Conservation (phyloP, 2,888 invertebrate species). For the Epinotia demarniana region DNA sequence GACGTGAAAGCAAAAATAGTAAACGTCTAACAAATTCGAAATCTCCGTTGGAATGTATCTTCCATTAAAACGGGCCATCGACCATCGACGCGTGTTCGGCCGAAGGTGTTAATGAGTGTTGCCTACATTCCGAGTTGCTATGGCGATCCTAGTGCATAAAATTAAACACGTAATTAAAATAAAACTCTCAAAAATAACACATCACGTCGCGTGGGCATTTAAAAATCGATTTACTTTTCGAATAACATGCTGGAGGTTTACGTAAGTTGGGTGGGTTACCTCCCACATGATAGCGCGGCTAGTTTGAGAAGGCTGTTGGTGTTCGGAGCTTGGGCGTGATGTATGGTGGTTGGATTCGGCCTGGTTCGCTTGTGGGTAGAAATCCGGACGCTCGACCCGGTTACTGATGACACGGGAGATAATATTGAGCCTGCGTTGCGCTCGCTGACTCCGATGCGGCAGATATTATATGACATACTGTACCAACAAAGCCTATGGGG, state of each 20-base stretch:
- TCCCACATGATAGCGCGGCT: conserved; percentile 59
- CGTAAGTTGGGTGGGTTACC: conserved; percentile 54
- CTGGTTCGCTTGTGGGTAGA: conserved; percentile 63
- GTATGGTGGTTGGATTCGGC: conserved; percentile 62
- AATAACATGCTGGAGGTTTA: conserved; percentile 44
- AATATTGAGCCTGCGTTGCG: conserved; percentile 66
- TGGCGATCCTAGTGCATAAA: conserved; percentile 43
- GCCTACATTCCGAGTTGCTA: conserved; percentile 49
- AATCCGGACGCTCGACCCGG: conserved; percentile 76
- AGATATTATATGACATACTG: conserved; percentile 42
- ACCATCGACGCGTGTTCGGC: conserved; percentile 42
- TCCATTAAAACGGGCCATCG: conserved; percentile 41
- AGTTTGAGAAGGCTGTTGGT: conserved; percentile 61
- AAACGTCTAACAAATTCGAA: conserved; percentile 40
- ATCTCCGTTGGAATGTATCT: conserved; percentile 40
- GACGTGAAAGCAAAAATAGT: conserved; percentile 33
- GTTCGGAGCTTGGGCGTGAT: conserved; percentile 56
- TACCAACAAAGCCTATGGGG: conserved; percentile 29
- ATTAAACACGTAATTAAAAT: conserved; percentile 40
- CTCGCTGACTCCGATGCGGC: conserved; percentile 51
- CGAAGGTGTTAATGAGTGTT: conserved; percentile 52
- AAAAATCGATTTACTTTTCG: conserved; percentile 38
- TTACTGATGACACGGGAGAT: conserved; percentile 74
- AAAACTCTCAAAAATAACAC: conserved; percentile 44
- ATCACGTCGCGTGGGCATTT: conserved; percentile 37